Evolutionary conservation across 2,113 vertebrate species (phyloP), one percentile per base, ranked within the genome.

Genomic region (Pterocles burchelli): DNA sequence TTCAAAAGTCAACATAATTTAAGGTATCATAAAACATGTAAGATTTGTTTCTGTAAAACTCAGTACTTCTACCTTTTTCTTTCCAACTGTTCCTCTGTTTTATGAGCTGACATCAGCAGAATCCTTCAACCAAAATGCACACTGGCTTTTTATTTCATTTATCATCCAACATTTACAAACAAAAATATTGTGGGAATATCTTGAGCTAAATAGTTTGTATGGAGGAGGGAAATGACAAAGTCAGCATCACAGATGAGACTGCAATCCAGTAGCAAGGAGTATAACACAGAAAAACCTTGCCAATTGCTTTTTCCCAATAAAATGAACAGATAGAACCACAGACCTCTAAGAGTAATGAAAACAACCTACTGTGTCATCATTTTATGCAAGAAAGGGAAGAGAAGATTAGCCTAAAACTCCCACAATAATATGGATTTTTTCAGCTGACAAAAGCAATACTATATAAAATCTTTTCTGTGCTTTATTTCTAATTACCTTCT

Each of bases 401-500:
- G 84, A 87, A 92, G 85, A 96, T 95, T 96, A 97, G 86, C 48
- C 61, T 92, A 82, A 88, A 94, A 95, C 91, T 88, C 57, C 85
- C 90, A 90, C 85, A 90, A 88, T 70, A 96, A 80, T 90, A 96
- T 91, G 95, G 82, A 90, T 96, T 95, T 94, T 97, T 97, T 96
- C 93, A 92, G 94, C 90, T 94, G 93, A 97, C 94, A 94, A 94
- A 95, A 94, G 95, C 95, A 96, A 88, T 95, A 95, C 76, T 88
- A 88, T 51, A 82, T 77, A 90, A 94, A 95, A 83, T 90, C 73
- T 96, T 95, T 80, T 77, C 82, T 91, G 59, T 86, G 49, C 85
- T 93, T 92, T 95, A 95, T 94, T 96, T 97, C 90, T 97, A 96
- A 97, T 97, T 96, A 97, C 89, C 65, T 43, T 89, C 77, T 93